A percentile compares a stretch with the other conserved stretches of the same genome.
Conservation (phyloP, 2,888 invertebrate genomes). For the Mesorhabditis belari region DNA sequence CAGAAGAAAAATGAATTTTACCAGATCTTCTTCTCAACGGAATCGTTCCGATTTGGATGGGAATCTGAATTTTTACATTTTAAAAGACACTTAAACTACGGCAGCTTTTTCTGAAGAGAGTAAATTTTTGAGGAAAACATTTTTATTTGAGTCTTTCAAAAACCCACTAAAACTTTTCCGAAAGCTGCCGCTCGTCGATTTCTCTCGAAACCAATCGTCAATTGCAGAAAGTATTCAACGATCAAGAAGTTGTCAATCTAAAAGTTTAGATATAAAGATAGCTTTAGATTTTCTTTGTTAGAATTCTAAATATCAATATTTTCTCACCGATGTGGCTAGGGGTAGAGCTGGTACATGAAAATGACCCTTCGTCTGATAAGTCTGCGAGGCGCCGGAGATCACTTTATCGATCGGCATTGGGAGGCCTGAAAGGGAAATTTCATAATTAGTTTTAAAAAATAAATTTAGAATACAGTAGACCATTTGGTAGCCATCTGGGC, state of each 20-base stretch:
- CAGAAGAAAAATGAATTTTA: too few relatives aligned
- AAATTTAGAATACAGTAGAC: too few relatives aligned
- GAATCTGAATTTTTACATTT: neutral
- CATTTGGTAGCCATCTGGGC: too few relatives aligned
- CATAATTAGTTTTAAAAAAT: too few relatives aligned
- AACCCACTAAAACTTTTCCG: too few relatives aligned
- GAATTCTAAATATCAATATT: too few relatives aligned
- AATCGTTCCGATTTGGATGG: neutral
- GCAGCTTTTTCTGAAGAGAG: too few relatives aligned
- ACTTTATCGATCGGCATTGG: neutral
- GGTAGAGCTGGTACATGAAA: neutral
- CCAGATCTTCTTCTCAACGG: too few relatives aligned
- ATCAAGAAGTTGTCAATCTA: neutral
- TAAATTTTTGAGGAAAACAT: too few relatives aligned
- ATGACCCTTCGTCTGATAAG: neutral
- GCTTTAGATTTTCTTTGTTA: too few relatives aligned
- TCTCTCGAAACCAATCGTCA: neutral
- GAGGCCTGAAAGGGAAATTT: neutral
- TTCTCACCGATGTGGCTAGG: neutral
- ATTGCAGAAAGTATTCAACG: neutral
- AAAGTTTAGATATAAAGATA: neutral
- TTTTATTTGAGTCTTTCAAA: too few relatives aligned
- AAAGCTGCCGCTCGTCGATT: neutral
- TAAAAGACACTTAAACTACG: neutral
- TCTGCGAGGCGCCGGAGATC: neutral